Percentiles rank a stretch among this genome's conserved stretches.
Conservation (phyloP, 2,113 vertebrate species). For the Catagonus wagneri region DNA sequence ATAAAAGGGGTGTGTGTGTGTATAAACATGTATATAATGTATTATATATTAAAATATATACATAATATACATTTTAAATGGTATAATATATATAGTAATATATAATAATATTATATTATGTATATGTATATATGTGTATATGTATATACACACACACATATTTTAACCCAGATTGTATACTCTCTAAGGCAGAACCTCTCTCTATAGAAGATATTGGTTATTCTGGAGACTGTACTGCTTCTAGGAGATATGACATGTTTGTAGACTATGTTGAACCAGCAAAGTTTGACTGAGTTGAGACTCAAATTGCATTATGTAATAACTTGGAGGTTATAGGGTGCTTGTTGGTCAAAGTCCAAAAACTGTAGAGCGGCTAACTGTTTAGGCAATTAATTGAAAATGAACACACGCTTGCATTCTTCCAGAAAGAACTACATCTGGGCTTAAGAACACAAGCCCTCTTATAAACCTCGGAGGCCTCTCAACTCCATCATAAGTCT, state of each 20-base stretch:
- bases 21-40: too few relatives aligned
- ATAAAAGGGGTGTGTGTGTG: not conserved
- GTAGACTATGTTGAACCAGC: not conserved
- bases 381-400: slow-evolving; percentile 11
- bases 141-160: too few relatives aligned
- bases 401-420: slow-evolving; percentile 42
- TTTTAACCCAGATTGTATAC: not conserved
- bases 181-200: not conserved
- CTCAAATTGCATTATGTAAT: not conserved
- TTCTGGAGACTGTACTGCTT: slow-evolving; percentile 9
- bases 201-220: not conserved
- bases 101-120: too few relatives aligned
- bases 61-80: too few relatives aligned
- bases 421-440: slow-evolving; percentile 3
- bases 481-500: slow-evolving; percentile 31
- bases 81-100: too few relatives aligned
- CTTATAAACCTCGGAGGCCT: not conserved
- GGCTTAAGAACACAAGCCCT: not conserved
- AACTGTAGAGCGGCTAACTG: not conserved
- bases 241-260: not conserved
- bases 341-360: slow-evolving; percentile 23
- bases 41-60: too few relatives aligned
- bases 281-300: slow-evolving; percentile 25
- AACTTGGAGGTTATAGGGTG: not conserved
- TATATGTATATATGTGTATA: too few relatives aligned